Percentiles rank a stretch among this genome's conserved stretches.
Conservation (phyloP, 2,888 invertebrate species). For the Leucophenga maculata region DNA sequence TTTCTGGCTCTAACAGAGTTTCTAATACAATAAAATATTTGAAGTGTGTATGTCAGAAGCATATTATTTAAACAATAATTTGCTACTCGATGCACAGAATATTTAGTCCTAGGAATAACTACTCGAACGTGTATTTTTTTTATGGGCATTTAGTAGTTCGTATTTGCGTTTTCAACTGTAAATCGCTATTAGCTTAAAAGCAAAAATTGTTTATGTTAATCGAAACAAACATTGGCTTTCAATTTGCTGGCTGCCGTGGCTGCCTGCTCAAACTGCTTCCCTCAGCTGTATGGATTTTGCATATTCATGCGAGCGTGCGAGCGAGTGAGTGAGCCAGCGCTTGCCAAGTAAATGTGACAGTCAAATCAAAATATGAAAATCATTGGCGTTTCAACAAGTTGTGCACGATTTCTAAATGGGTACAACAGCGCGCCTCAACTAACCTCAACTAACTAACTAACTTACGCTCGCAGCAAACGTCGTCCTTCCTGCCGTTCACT, state of each 20-base stretch:
- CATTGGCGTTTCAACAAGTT: not conserved
- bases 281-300: not conserved
- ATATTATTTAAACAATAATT: too few relatives aligned
- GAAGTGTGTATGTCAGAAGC: too few relatives aligned
- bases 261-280: not conserved
- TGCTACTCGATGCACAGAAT: too few relatives aligned
- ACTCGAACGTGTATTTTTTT: too few relatives aligned
- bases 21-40: too few relatives aligned
- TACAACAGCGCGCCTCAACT: not conserved
- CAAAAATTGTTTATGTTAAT: conserved; percentile 10
- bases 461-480: too few relatives aligned
- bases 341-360: conserved; percentile 10
- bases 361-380: conserved; percentile 18
- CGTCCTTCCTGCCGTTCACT: too few relatives aligned
- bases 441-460: too few relatives aligned
- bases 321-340: too few relatives aligned
- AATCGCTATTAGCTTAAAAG: conserved; percentile 15
- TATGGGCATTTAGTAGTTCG: too few relatives aligned
- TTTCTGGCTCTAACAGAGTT: too few relatives aligned
- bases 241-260: not conserved
- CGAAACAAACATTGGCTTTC: conserved; percentile 12
- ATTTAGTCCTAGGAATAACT: too few relatives aligned
- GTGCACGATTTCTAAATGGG: not conserved
- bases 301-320: conserved; percentile 11
- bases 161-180: conserved; percentile 1